Conservation (phyloP, 2,888 invertebrate species). For the Pseudeuparius sepicola region DNA sequence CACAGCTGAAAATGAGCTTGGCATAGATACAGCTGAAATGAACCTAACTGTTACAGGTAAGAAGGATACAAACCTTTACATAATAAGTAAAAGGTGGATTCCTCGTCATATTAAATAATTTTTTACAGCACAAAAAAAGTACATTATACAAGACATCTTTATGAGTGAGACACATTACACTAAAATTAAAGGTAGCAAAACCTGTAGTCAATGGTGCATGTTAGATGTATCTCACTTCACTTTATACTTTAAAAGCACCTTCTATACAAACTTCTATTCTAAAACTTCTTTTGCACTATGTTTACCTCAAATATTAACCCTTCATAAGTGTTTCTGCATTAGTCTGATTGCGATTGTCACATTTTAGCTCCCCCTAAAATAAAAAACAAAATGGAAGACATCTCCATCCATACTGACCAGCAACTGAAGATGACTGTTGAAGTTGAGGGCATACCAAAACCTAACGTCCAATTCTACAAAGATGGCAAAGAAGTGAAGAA, state of each 20-base stretch:
- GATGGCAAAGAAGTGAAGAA: slow-evolving; percentile 71
- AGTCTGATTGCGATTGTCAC: too few species aligned
- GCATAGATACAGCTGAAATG: slow-evolving; percentile 65
- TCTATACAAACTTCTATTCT: too few species aligned
- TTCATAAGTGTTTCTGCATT: too few species aligned
- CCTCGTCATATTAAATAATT: slow-evolving; percentile 3
- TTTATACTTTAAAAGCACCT: too few species aligned
- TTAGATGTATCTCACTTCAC: too few species aligned
- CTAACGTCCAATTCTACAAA: slow-evolving; percentile 77
- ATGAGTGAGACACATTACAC: slow-evolving; percentile 15
- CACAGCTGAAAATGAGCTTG: slow-evolving; percentile 73
- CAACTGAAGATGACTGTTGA: slow-evolving; percentile 70
- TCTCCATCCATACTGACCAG: slow-evolving; percentile 60
- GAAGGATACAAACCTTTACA: too few species aligned
- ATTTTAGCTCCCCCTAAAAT: slow-evolving; percentile 70
- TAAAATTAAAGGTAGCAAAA: slow-evolving; percentile 15
- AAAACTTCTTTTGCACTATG: too few species aligned
- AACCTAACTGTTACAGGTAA: slow-evolving; percentile 62
- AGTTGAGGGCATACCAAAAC: slow-evolving; percentile 74
- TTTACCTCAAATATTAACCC: too few species aligned
- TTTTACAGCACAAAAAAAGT: slow-evolving; percentile 16
- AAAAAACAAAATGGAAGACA: slow-evolving; percentile 66
- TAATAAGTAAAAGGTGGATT: too few species aligned
- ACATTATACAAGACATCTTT: slow-evolving; percentile 16
- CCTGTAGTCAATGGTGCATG: too few species aligned